Evolutionary conservation across 2,888 invertebrate genomes (phyloP).

Genomic region (Malthinus seriepunctatus): DNA sequence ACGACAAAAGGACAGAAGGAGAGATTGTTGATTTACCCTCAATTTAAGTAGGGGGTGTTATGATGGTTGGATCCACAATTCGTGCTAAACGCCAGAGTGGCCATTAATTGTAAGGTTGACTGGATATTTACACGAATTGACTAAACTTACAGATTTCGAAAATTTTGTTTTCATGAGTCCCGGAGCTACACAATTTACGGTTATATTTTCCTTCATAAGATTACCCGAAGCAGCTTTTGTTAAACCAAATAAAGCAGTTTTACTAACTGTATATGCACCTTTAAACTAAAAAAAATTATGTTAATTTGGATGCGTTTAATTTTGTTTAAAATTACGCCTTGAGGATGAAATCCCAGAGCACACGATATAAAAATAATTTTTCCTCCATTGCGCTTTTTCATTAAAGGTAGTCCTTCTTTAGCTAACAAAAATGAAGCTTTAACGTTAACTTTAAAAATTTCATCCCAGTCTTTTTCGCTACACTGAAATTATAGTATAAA

Average conservation of each 20-base stretch:
- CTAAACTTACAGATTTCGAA: constrained; percentile 77
- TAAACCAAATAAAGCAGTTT: constrained; percentile 88
- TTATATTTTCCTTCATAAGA: constrained; percentile 78
- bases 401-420: constrained; percentile 83
- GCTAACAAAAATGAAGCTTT: constrained; percentile 86
- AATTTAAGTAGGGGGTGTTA: too few relatives aligned
- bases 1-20: too few relatives aligned
- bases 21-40: too few relatives aligned
- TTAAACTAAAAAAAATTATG: too few relatives aligned
- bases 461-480: constrained; percentile 86
- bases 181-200: constrained; percentile 96
- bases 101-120: too few relatives aligned
- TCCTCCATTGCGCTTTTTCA: constrained; percentile 78
- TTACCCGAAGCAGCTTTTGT: constrained; percentile 82
- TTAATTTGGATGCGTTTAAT: too few relatives aligned
- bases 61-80: too few relatives aligned
- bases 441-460: constrained; percentile 95
- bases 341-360: constrained; percentile 76
- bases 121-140: too few relatives aligned
- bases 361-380: constrained; percentile 88
- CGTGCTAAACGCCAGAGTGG: too few relatives aligned
- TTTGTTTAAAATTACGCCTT: constrained; percentile 20
- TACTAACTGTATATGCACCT: constrained; percentile 90
- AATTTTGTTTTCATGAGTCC: constrained; percentile 93
- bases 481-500: constrained; percentile 64